These are phyloP conservation scores for Drosophila hydei DNA, from an alignment of 1,140 invertebrate genomes.

Conservation along the genomic window DNA sequence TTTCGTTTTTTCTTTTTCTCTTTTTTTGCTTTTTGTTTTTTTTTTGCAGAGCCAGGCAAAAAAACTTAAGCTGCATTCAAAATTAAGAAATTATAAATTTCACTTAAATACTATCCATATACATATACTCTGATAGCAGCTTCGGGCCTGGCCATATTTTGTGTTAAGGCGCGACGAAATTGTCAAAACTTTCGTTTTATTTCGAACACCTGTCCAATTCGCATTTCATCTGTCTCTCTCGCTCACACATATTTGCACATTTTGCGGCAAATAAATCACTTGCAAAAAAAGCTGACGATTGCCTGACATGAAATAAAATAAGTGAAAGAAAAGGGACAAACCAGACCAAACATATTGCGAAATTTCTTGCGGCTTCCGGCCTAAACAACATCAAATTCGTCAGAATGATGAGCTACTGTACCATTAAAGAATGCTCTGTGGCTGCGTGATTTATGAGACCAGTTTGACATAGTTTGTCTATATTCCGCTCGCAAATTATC, in stretches of 20 bases:
- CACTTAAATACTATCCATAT: not conserved
- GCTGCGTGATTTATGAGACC: too few relatives aligned
- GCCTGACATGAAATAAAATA: slow-evolving; percentile 14
- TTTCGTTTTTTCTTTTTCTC: too few relatives aligned
- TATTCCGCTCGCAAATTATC: too few relatives aligned
- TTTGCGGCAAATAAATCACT: slow-evolving; percentile 34
- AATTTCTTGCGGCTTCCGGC: slow-evolving; percentile 9
- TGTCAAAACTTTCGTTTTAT: slow-evolving; percentile 40
- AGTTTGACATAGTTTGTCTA: too few relatives aligned
- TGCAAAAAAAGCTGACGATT: slow-evolving; percentile 33
- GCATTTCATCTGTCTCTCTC: slow-evolving; percentile 29
- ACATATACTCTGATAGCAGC: not conserved
- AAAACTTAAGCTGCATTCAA: slow-evolving; percentile 10
- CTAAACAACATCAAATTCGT: slow-evolving; percentile 38
- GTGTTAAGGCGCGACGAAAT: slow-evolving; percentile 35
- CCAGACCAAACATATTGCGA: slow-evolving; percentile 2
- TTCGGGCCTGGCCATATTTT: slow-evolving; percentile 7
- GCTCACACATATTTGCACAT: slow-evolving; percentile 15
- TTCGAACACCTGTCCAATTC: slow-evolving; percentile 36
- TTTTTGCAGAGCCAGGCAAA: slow-evolving; percentile 45
- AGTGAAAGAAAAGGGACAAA: not conserved
- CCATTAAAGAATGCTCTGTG: slow-evolving; percentile 41
- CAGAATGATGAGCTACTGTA: slow-evolving; percentile 36
- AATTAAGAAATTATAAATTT: slow-evolving; percentile 14
- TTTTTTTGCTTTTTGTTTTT: too few relatives aligned